Base-by-base conservation (phyloP, 1,140 invertebrate species). In the Spodoptera frugiperda region DNA sequence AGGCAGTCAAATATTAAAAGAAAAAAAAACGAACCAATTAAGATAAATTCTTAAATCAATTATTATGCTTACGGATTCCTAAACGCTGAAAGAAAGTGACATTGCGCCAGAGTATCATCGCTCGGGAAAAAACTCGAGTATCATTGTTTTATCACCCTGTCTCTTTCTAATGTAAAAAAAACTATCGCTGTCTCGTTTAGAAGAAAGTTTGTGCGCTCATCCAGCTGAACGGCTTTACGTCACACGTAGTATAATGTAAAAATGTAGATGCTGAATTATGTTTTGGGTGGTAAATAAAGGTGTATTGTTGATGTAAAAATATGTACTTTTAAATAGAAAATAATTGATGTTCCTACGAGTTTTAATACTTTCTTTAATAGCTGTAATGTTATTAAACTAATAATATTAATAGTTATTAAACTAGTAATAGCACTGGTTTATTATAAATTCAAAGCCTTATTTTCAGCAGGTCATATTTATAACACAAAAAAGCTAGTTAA, bases 61-160 rank as follows among this genome's bases (percentile, higher is more conserved):
- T 44, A 19, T n/a, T 49, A 14, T 5, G 44, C 30, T 14, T 71
- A 70, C 54, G 49, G 76, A 87, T 76, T 77, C 30, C 55, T 82
- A 87, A 86, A 87, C 85, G 84, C 84, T 82, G 79, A 78, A 92
- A 91, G 91, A 93, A 93, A 93, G 90, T 91, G 80, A 83, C 87
- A 79, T 89, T 89, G 89, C 86, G 82, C 87, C 78, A 85, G 81
- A 82, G 82, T 79, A 82, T 82, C 81, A 79, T 61, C 79, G 73
- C 63, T 67, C 67, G 77, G 65, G 65, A 83, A 84, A 88, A 90
- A 89, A 86, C 68, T 71, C 75, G 54, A 67, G 21, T 72, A 76
- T 85, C 81, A 87, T 88, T 89, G 88, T 89, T 90, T 86, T 86
- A 79, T 86, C 89, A 53, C 21, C 68, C 78, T 61, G 25, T 90